Evolutionary conservation across 1,140 invertebrate species (phyloP).

Genomic region (Drosophila sucinea): DNA sequence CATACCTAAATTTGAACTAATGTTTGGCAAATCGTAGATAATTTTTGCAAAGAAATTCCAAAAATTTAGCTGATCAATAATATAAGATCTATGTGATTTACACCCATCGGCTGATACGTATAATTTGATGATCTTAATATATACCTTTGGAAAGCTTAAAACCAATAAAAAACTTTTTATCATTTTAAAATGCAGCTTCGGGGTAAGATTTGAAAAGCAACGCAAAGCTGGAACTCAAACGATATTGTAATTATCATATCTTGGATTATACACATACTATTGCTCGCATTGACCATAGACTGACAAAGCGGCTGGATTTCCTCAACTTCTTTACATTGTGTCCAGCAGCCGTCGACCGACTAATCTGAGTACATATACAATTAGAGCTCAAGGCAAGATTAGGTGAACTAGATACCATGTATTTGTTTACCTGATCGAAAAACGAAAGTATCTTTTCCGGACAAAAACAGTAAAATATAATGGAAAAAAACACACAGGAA

Average conservation of each 20-base stretch:
- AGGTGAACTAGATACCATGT: conserved; percentile 28
- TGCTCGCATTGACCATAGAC: not conserved
- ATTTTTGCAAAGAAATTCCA: too few relatives aligned
- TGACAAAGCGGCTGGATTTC: not conserved
- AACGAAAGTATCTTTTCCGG: conserved; percentile 38
- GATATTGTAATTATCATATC: not conserved
- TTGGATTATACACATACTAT: not conserved
- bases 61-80: too few relatives aligned
- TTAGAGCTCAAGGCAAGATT: conserved; percentile 28
- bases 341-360: conserved; percentile 6
- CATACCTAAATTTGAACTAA: too few relatives aligned
- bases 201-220: not conserved
- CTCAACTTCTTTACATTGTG: not conserved
- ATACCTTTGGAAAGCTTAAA: too few relatives aligned
- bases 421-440: conserved; percentile 52
- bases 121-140: too few relatives aligned
- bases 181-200: too few relatives aligned
- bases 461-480: conserved; percentile 20
- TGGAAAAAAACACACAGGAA: conserved; percentile 8
- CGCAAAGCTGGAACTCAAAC: not conserved
- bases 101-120: too few relatives aligned
- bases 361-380: conserved; percentile 24
- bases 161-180: too few relatives aligned
- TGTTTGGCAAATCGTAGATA: too few relatives aligned
- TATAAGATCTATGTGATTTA: too few relatives aligned